Percentiles rank a stretch among this genome's conserved stretches.
These are phyloP conservation scores for Furcula furcula DNA, from an alignment of 2,888 invertebrate genomes.

Conservation along the genomic window DNA sequence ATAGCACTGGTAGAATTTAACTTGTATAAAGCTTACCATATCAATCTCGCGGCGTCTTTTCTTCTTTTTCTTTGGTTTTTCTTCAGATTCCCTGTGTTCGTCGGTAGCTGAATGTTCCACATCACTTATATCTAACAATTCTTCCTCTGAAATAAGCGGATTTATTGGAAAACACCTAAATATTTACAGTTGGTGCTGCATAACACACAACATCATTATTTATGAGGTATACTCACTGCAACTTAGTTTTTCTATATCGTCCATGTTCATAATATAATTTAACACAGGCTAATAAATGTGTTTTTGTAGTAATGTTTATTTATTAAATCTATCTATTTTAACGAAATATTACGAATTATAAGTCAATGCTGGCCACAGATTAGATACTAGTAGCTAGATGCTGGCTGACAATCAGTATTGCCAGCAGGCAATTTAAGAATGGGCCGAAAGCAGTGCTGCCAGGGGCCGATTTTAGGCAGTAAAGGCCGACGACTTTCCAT, in stretches of 20 bases:
- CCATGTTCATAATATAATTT: slow-evolving; percentile 38
- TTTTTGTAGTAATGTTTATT: too few species aligned
- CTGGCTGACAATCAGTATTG: too few species aligned
- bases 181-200: slow-evolving; percentile 6
- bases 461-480: too few species aligned
- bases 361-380: too few species aligned
- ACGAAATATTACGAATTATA: too few species aligned
- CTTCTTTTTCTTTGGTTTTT: slow-evolving; percentile 66
- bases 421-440: too few species aligned
- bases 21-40: slow-evolving; percentile 49
- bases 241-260: slow-evolving; percentile 67
- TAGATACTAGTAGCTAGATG: too few species aligned
- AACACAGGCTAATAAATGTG: too few species aligned
- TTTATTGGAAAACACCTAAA: background rate
- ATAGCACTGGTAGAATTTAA: too few species aligned
- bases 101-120: slow-evolving; percentile 68
- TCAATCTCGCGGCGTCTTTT: slow-evolving; percentile 71
- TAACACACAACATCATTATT: slow-evolving; percentile 4
- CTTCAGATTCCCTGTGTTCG: slow-evolving; percentile 58
- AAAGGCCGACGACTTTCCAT: too few species aligned
- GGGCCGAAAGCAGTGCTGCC: too few species aligned
- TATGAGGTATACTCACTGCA: slow-evolving; percentile 58
- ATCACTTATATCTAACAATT: slow-evolving; percentile 72
- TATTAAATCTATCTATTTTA: too few species aligned
- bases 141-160: slow-evolving; percentile 54